Evolutionary conservation across 1,140 invertebrate genomes (phyloP), one percentile per base, ranked within the genome.

Genomic region (Andricus grossulariae): DNA sequence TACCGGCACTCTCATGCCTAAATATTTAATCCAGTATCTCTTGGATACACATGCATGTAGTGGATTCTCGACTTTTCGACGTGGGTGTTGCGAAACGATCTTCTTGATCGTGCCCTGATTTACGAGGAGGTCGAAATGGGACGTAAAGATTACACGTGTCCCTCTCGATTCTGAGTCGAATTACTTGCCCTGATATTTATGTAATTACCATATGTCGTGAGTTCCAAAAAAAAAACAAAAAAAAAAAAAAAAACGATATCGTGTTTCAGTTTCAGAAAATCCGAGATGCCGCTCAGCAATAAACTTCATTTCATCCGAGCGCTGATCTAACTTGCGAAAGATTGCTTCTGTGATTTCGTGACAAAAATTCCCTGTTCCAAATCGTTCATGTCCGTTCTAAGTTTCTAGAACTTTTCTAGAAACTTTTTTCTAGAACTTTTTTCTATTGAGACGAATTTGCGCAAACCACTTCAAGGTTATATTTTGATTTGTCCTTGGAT

Each of bases 101-200:
- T 87, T 84, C 85, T 86, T 88, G 85, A 87, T 88, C 87, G 85
- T 83, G 81, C 76, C 60, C 80, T 86, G 84, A 88, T 88, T 87
- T 88, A 87, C 84, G 82, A 74, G 79, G 50, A 80, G 81, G 76
- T 73, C 76, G 81, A 83, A 84, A 86, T 85, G 75, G 78, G 80
- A 77, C 75, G 75, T 83, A 81, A 86, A 84, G 85, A 88, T 85
- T 83, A 78, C 76, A 57, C 80, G 74, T 75, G 80, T 83, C 77
- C 39, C 60, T 66, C 72, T 66, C 72, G 75, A 45, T 74, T 78
- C 80, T 79, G 82, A 55, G 77, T 39, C 57, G 78, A 49, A 52
- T 81, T 79, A 78, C 79, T 82, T 54, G 60, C 73, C 60, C 15
- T 77, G 54, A 73, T 72, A 76, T 78, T 81, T 77, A 76, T 74